Conservation (phyloP, 2,797 vertebrate genomes). For the Syncerus caffer region DNA sequence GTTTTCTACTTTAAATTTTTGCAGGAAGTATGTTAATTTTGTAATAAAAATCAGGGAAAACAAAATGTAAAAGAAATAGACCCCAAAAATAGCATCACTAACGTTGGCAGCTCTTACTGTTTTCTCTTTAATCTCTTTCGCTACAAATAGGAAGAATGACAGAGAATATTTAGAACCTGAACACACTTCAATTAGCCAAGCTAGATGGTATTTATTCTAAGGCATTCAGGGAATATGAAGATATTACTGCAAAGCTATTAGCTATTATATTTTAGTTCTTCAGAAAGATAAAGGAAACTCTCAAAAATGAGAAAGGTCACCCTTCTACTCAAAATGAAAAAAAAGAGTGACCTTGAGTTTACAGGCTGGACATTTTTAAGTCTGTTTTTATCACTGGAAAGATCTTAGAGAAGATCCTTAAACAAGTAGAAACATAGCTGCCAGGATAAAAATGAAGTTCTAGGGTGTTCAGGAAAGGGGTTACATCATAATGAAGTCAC, state of each 20-base stretch:
- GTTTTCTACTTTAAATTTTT: neutral
- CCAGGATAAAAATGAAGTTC: neutral
- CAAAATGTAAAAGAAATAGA: neutral
- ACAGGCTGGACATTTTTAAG: neutral
- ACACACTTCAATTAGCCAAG: neutral
- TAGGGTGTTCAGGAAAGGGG: fast-evolving
- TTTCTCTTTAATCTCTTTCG: conserved; percentile 52
- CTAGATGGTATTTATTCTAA: conserved; percentile 31
- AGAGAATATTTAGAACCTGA: neutral
- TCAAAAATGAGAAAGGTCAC: conserved; percentile 8
- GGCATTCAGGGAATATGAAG: neutral
- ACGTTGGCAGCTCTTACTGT: neutral
- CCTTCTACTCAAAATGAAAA: conserved; percentile 6
- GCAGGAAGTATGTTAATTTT: neutral
- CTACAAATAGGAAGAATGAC: neutral
- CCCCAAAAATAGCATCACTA: neutral
- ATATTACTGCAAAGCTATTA: conserved; percentile 26
- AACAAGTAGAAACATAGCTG: neutral
- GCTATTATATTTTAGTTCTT: conserved; percentile 21
- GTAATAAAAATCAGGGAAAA: neutral
- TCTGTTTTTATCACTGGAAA: neutral
- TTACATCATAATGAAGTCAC: neutral
- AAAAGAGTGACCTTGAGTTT: neutral
- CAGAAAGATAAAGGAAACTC: conserved; percentile 37
- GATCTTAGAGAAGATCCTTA: neutral